phyloP scores from a whole-genome alignment of 1,140 invertebrate genomes.

The Choristoneura fumiferana region DNA sequence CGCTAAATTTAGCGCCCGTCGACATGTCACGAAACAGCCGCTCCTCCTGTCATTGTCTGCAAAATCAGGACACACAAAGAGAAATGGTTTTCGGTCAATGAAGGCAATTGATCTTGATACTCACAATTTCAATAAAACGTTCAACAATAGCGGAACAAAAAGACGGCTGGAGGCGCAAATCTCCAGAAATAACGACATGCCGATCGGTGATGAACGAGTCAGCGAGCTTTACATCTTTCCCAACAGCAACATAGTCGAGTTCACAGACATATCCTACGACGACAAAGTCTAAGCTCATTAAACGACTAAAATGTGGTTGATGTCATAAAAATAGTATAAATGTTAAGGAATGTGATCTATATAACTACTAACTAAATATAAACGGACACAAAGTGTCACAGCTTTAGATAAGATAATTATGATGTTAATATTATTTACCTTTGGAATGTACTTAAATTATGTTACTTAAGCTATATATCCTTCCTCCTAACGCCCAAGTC shows the following conservation, averaged over 20 bases:
- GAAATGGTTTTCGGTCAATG: slow-evolving; percentile 43
- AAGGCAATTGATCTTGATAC: slow-evolving; percentile 35
- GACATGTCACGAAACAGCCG: slow-evolving; percentile 40
- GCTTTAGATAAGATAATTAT: background rate
- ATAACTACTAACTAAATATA: slow-evolving; percentile 12
- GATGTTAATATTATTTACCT: slow-evolving; percentile 2
- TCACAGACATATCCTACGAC: slow-evolving; percentile 63
- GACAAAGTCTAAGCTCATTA: slow-evolving; percentile 63
- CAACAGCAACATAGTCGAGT: slow-evolving; percentile 69
- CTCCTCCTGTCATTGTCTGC: slow-evolving; percentile 46
- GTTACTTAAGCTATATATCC: too few relatives aligned
- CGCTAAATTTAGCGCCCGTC: slow-evolving; percentile 43
- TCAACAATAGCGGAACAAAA: slow-evolving; percentile 27
- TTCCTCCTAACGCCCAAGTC: too few relatives aligned
- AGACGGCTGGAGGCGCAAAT: slow-evolving; percentile 30
- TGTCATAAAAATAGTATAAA: slow-evolving; percentile 18
- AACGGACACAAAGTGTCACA: slow-evolving; percentile 11
- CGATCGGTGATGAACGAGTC: slow-evolving; percentile 61
- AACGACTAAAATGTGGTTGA: slow-evolving; percentile 29
- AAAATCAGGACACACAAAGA: slow-evolving; percentile 39
- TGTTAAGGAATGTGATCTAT: slow-evolving; percentile 22
- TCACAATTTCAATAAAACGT: slow-evolving; percentile 30
- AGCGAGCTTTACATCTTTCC: slow-evolving; percentile 71
- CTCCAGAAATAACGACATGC: slow-evolving; percentile 40
- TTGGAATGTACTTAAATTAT: background rate